These are phyloP conservation scores for Ypsolopha scabrella DNA, from an alignment of 2,888 invertebrate genomes.

Conservation along the genomic window DNA sequence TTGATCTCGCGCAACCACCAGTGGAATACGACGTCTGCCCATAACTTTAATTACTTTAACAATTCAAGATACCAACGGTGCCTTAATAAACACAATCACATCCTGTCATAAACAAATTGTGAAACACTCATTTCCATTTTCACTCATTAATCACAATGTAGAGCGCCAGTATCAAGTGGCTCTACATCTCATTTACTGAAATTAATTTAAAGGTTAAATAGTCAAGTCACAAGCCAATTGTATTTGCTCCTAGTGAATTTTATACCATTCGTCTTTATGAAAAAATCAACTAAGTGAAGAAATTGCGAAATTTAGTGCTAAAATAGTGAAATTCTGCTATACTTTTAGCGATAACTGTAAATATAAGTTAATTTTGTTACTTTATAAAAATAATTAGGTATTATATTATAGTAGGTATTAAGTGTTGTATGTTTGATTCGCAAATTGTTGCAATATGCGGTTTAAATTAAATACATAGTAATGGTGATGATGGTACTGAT, in stretches of 20 bases:
- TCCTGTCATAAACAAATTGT: neutral
- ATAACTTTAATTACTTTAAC: slow-evolving; percentile 7
- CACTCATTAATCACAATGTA: neutral
- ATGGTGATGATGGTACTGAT: slow-evolving; percentile 56
- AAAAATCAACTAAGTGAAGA: slow-evolving; percentile 14
- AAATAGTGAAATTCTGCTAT: slow-evolving; percentile 66
- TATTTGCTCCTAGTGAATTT: slow-evolving; percentile 3
- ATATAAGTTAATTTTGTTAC: slow-evolving; percentile 71
- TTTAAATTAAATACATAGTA: slow-evolving; percentile 57
- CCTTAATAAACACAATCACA: slow-evolving; percentile 32
- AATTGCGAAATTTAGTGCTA: slow-evolving; percentile 42
- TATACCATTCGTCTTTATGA: slow-evolving; percentile 11
- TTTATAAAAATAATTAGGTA: slow-evolving; percentile 67
- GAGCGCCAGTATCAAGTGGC: neutral
- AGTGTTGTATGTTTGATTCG: slow-evolving; percentile 70
- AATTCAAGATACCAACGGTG: slow-evolving; percentile 48
- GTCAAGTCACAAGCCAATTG: neutral
- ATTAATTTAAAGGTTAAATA: slow-evolving; percentile 7
- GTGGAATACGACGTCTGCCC: slow-evolving; percentile 38
- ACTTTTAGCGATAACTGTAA: slow-evolving; percentile 64
- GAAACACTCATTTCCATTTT: neutral
- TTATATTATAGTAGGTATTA: slow-evolving; percentile 64
- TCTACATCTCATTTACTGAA: slow-evolving; percentile 6
- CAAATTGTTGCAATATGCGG: slow-evolving; percentile 66
- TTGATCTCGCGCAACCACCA: slow-evolving; percentile 65